These are phyloP conservation scores for Eupithecia pulchellata DNA, from an alignment of 2,888 invertebrate genomes.

Conservation along the genomic window DNA sequence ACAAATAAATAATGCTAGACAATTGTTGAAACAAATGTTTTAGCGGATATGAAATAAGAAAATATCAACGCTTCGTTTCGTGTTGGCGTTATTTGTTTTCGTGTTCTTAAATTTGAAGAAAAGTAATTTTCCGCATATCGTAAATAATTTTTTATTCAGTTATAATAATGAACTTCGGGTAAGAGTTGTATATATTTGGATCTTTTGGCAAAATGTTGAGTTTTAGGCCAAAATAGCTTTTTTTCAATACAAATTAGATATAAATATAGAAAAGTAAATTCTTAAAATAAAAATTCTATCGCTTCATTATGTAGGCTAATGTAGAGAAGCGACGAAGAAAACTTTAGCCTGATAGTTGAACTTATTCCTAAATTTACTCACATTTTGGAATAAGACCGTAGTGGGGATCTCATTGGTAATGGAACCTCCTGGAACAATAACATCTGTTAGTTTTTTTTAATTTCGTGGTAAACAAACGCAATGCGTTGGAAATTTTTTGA, in stretches of 20 bases:
- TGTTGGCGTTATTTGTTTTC: neutral
- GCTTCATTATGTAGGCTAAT: too few relatives aligned
- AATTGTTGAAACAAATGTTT: neutral
- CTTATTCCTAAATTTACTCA: slow-evolving; percentile 28
- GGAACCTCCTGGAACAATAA: slow-evolving; percentile 39
- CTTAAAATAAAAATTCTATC: too few relatives aligned
- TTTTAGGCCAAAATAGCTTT: too few relatives aligned
- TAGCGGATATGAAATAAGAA: neutral
- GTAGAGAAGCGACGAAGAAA: too few relatives aligned
- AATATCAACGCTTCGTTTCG: neutral
- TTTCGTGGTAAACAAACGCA: neutral
- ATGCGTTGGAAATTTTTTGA: too few relatives aligned
- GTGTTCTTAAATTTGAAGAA: neutral
- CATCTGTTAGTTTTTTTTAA: neutral
- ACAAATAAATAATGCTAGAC: too few relatives aligned
- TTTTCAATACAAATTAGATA: too few relatives aligned
- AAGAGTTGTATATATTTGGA: too few relatives aligned
- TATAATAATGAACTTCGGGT: neutral
- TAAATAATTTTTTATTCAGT: neutral
- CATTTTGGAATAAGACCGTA: slow-evolving; percentile 28
- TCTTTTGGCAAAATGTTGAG: too few relatives aligned
- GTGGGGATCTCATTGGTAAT: slow-evolving; percentile 37
- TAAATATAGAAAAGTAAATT: too few relatives aligned
- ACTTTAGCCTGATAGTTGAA: too few relatives aligned
- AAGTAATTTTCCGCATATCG: neutral